These are phyloP conservation scores for Clarias gariepinus DNA, from an alignment of 2,113 vertebrate genomes.

Conservation along the genomic window DNA sequence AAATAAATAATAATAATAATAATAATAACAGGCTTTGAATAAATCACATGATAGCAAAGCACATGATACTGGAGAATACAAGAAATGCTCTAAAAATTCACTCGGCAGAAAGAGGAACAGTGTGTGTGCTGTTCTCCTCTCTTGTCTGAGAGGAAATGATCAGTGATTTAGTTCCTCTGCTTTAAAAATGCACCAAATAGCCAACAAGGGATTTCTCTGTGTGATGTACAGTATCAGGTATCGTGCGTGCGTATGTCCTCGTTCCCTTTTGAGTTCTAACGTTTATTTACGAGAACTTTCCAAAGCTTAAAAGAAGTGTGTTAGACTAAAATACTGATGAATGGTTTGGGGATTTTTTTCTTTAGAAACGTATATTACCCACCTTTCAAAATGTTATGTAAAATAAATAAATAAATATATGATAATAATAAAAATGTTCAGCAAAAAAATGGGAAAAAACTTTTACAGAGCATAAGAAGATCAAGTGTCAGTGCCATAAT, in stretches of 20 bases:
- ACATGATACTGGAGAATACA: slow-evolving; percentile 43
- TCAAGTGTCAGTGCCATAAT: not conserved
- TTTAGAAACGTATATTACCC: not conserved
- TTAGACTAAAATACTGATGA: not conserved
- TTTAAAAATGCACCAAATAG: not conserved
- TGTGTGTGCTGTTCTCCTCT: not conserved
- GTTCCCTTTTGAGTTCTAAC: not conserved
- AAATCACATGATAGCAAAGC: slow-evolving; percentile 22
- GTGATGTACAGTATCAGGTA: not conserved
- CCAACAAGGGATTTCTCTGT: not conserved
- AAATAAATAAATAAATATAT: not conserved
- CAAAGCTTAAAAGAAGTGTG: not conserved
- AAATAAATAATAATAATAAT: not conserved
- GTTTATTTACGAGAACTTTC: not conserved
- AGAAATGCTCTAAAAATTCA: slow-evolving; percentile 47
- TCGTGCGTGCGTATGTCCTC: not conserved
- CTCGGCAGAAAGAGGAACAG: slow-evolving; percentile 34
- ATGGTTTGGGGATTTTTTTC: not conserved
- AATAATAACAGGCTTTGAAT: not conserved
- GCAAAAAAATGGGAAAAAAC: not conserved
- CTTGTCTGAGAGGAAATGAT: slow-evolving; percentile 33
- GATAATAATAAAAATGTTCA: not conserved
- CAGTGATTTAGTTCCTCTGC: slow-evolving; percentile 8
- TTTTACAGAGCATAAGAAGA: slow-evolving; percentile 9
- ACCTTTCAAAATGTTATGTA: not conserved